Evolutionary conservation across 2,797 vertebrate genomes (phyloP), one percentile per base, ranked within the genome.

Genomic region (Chloroceryle amazona): DNA sequence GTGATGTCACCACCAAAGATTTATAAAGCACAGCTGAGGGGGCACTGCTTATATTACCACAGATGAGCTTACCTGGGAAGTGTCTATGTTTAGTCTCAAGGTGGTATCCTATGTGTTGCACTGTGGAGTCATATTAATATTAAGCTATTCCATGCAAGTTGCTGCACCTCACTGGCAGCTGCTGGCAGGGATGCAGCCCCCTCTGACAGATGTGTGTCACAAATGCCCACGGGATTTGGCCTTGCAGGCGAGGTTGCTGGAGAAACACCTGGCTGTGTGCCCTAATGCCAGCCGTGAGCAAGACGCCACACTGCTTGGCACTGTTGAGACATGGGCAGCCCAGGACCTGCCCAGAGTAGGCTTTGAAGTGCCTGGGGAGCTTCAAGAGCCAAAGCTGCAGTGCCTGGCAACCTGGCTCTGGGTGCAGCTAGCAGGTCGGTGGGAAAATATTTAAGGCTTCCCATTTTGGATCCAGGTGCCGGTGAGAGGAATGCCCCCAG

Each of bases 181-280:
- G 60, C 80, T 33, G 73, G 13, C 39, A 47, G 70, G 58, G 44
- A 41, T 0, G 0, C 29, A 55, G 78, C 37, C 42, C 33, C 35
- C 6, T 68, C 41, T 44, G 29, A 65, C 31, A 46, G 51, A 20
- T 5, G n/a, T 16, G 46, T 0, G 0, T 55, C 1, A 0, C 11
- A 1, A 76, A 62, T 2, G 0, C 46, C 51, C 71, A 47, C 23
- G 14, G 61, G 39, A 39, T 29, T 58, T 0, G 1, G 42, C 5
- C 3, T 44, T 0, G 0, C 1, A 4, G 33, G 26, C 3, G 2
- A 29, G 33, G 39, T 23, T 0, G 0, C 37, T 2, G 11, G 28
- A 87, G 66, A 15, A 82, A 73, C 3, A 6, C 51, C 39, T 31
- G 44, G 58, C 49, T 1, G 0, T 2, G 0, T n/a, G 42, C 39